These are phyloP conservation scores for Pristiophorus japonicus DNA, from an alignment of 2,113 vertebrate genomes.

Conservation along the genomic window DNA sequence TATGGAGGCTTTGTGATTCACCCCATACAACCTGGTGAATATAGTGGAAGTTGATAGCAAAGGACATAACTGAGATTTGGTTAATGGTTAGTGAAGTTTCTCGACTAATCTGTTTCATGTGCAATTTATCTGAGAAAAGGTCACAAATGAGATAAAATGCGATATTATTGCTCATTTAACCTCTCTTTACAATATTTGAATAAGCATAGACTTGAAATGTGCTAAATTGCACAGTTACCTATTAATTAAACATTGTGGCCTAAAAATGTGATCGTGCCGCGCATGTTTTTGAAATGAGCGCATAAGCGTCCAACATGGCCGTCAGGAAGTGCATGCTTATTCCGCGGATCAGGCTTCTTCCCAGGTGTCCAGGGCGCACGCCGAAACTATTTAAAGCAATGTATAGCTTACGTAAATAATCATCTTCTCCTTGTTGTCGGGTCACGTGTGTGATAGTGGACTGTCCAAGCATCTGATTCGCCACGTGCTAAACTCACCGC, in stretches of 20 bases:
- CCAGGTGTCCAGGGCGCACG: too few species aligned
- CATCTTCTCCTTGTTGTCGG: background rate
- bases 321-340: background rate
- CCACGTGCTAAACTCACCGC: background rate
- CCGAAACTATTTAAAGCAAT: background rate
- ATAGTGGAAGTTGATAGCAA: background rate
- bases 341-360: background rate
- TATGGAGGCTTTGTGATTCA: background rate
- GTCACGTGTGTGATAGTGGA: too few species aligned
- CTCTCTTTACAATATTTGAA: background rate
- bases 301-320: too few species aligned
- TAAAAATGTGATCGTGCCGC: background rate
- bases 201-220: background rate
- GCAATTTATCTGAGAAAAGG: too few species aligned
- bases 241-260: background rate
- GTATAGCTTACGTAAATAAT: background rate
- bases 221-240: background rate
- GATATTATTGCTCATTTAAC: background rate
- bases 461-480: background rate
- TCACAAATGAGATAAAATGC: background rate
- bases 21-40: background rate
- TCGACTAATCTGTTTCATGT: too few species aligned
- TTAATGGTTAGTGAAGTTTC: background rate
- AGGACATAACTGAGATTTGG: background rate
- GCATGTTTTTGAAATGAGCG: background rate